Conservation (phyloP, 2,888 invertebrate genomes). For the Nomada lathburiana region DNA sequence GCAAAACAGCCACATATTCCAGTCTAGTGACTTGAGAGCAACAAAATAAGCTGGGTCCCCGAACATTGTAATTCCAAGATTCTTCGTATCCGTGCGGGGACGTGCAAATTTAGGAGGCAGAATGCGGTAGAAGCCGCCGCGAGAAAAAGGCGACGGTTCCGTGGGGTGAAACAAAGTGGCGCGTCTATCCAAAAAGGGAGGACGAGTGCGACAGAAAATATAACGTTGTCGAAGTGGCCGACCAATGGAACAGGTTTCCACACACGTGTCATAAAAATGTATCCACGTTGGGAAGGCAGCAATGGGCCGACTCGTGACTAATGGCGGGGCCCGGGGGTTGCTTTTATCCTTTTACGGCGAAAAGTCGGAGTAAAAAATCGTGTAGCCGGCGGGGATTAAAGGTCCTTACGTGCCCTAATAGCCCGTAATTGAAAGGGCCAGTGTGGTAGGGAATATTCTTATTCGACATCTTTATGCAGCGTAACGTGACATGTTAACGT, state of each 20-base stretch:
- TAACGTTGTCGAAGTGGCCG: constrained; percentile 48
- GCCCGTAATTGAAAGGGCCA: constrained; percentile 78
- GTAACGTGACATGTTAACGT: constrained; percentile 53
- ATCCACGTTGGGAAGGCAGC: constrained; percentile 54
- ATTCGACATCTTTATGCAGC: constrained; percentile 71
- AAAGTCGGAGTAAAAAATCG: constrained; percentile 74
- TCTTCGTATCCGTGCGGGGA: not conserved
- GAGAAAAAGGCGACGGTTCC: constrained; percentile 29
- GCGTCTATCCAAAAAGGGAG: not conserved
- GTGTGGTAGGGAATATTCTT: constrained; percentile 61
- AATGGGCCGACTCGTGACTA: constrained; percentile 69
- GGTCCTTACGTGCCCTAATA: constrained; percentile 78
- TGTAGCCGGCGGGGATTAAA: constrained; percentile 74
- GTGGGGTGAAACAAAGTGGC: not conserved
- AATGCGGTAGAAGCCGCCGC: constrained; percentile 7
- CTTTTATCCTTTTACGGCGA: constrained; percentile 71
- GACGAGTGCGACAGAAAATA: constrained; percentile 51
- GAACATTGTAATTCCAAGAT: not conserved
- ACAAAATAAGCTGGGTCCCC: not conserved
- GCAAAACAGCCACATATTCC: not conserved
- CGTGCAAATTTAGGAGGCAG: constrained; percentile 11
- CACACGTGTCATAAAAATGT: constrained; percentile 76
- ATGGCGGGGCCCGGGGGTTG: constrained; percentile 66
- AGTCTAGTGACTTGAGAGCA: not conserved
- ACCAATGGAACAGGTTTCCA: constrained; percentile 76